Evolutionary conservation across 2,113 vertebrate species (phyloP), one percentile per base, ranked within the genome.

Genomic region (Anarrhichthys ocellatus): DNA sequence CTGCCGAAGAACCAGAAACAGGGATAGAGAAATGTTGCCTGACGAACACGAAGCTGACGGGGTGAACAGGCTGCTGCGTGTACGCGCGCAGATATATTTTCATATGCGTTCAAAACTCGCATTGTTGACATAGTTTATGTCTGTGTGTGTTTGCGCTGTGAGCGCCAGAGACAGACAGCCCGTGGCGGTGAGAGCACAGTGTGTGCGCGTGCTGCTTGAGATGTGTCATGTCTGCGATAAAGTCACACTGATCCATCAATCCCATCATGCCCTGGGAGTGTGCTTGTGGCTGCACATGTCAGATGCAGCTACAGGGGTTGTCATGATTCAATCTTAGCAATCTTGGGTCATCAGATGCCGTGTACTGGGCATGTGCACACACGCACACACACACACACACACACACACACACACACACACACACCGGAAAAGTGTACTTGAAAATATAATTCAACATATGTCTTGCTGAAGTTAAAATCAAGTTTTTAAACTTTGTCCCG

Each of bases 181-280:
- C 8, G 7, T 78, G 83, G 86, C 82, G 40, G 40, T 42, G 58
- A 63, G 64, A 69, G 76, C 42, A 73, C 64, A 20, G 85, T 61
- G 44, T 61, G 63, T 38, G 79, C 10, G 65, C 38, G 73, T 69
- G 85, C 66, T 70, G 85, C 82, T 86, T 81, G 78, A 89, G 76
- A 85, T 61, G 82, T 92, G 91, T 92, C 89, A 91, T 71, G 76
- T 91, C 76, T 86, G 83, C 80, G 91, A 91, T 90, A 89, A 91
- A 91, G 83, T 82, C 76, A 52, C 85, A 79, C 83, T 87, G 88
- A 91, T 92, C 86, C 11, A 76, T 93, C 91, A 89, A 89, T 88
- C 90, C 80, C 74, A 85, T 81, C 85, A 42, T 80, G 85, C 86
- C 85, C 88, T 88, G 73, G 75, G 86, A 85, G 81, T 84, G 80